These are phyloP conservation scores for Columba janthina DNA, from an alignment of 2,113 vertebrate species.

Conservation along the genomic window DNA sequence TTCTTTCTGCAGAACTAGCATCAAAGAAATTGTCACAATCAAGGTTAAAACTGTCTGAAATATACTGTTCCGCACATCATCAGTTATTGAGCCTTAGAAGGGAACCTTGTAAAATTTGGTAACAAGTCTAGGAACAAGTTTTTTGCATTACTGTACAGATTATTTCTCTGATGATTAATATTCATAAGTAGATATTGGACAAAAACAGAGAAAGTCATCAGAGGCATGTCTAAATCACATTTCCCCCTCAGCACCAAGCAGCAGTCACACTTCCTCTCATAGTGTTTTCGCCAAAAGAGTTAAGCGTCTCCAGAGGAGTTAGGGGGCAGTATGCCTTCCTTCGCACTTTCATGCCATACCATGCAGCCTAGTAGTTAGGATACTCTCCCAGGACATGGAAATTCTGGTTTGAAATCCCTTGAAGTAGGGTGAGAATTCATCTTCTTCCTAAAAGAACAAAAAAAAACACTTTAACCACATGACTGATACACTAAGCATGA, in stretches of 20 bases:
- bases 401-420: background rate
- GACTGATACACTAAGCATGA: background rate
- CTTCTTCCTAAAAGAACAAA: background rate
- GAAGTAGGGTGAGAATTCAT: background rate
- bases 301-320: background rate
- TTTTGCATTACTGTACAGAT: background rate
- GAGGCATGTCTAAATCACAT: background rate
- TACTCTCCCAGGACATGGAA: background rate
- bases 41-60: background rate
- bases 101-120: background rate
- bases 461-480: background rate
- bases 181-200: background rate
- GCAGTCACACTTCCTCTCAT: background rate
- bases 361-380: rapidly evolving
- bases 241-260: background rate
- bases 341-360: background rate
- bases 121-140: background rate
- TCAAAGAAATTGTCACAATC: background rate
- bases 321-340: background rate
- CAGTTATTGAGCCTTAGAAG: background rate
- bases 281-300: background rate
- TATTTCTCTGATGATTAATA: background rate
- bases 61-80: background rate
- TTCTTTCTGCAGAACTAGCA: background rate
- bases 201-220: background rate